These are phyloP conservation scores for Stegostoma tigrinum DNA, from an alignment of 2,113 vertebrate genomes.

Conservation along the genomic window DNA sequence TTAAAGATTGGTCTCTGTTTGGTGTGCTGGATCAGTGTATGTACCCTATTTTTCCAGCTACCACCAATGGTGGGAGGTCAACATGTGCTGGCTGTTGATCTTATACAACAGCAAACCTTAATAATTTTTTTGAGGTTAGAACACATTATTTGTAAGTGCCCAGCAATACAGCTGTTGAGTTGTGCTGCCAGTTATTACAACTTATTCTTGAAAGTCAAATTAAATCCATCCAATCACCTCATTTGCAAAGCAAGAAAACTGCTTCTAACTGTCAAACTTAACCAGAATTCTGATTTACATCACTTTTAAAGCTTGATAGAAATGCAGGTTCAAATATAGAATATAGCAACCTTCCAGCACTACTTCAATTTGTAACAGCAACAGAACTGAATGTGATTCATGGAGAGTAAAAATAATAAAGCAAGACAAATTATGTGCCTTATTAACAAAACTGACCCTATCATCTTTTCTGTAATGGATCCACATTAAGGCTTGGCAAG, in stretches of 20 bases:
- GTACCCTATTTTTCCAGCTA: neutral
- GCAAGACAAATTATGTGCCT: constrained; percentile 13
- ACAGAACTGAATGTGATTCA: constrained; percentile 24
- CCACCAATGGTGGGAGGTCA: neutral
- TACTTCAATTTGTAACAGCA: constrained; percentile 4
- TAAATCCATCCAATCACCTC: neutral
- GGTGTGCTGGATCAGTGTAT: neutral
- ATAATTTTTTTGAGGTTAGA: no score
- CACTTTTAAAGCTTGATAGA: neutral
- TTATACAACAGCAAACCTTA: neutral
- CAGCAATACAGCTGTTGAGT: neutral
- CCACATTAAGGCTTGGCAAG: constrained; percentile 6
- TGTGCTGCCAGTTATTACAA: neutral
- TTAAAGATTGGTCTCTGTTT: neutral
- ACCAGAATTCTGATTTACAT: neutral
- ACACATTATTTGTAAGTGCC: neutral
- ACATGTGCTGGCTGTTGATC: neutral
- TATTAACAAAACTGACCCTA: constrained; percentile 11
- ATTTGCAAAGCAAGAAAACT: neutral
- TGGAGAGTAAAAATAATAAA: constrained; percentile 15
- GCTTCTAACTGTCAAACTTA: neutral
- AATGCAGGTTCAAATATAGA: neutral
- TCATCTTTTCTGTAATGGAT: constrained; percentile 1
- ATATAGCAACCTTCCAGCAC: constrained; percentile 12
- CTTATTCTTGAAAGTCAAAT: neutral